Evolutionary conservation across 2,113 vertebrate species (phyloP).

Genomic region (Oostethus manadensis): DNA sequence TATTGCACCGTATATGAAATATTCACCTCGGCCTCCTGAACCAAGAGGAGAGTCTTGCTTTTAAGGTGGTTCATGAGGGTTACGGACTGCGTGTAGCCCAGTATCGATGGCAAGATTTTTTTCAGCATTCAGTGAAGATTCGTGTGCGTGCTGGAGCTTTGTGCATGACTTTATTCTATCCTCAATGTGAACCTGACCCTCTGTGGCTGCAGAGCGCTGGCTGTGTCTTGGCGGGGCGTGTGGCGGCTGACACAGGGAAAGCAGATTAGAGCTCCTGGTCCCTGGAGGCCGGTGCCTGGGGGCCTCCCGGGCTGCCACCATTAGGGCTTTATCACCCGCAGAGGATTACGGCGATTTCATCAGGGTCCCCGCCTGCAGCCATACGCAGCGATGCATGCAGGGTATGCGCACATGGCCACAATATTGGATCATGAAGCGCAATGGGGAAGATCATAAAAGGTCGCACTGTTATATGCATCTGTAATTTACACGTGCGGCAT

Average conservation of each 20-base stretch:
- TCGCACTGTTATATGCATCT: background rate
- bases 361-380: slow-evolving; percentile 19
- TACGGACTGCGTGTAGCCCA: background rate
- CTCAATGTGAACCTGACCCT: slow-evolving; percentile 12
- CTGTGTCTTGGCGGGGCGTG: slow-evolving; percentile 56
- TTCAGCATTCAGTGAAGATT: background rate
- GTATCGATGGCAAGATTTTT: background rate
- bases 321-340: slow-evolving; percentile 50
- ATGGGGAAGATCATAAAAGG: background rate
- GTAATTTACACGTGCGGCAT: background rate
- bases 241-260: slow-evolving; percentile 66
- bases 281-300: slow-evolving; percentile 41
- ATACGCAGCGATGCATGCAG: slow-evolving; percentile 20
- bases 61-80: slow-evolving; percentile 65
- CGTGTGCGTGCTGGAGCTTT: background rate
- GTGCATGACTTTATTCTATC: background rate
- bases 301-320: slow-evolving; percentile 63
- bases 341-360: slow-evolving; percentile 61
- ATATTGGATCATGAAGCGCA: background rate
- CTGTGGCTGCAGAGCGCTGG: slow-evolving; percentile 11
- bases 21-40: background rate
- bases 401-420: slow-evolving; percentile 22
- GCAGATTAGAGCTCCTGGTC: slow-evolving; percentile 61
- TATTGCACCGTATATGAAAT: slow-evolving; percentile 28
- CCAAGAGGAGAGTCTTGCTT: slow-evolving; percentile 43